Conservation (phyloP, 2,797 vertebrate genomes). For the Momotus momota region DNA sequence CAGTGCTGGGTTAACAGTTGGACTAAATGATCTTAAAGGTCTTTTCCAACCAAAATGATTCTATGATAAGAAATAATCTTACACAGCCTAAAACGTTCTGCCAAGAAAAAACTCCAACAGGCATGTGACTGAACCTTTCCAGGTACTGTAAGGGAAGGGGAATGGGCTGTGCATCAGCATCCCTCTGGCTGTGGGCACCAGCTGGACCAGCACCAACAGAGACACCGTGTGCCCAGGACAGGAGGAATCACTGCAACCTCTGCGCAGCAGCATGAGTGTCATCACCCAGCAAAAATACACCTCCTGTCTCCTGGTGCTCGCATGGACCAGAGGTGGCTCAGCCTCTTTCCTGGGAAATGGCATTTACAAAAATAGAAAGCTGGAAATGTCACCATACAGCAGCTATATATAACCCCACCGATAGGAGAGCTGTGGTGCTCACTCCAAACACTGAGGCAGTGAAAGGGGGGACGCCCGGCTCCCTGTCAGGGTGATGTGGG, state of each 20-base stretch:
- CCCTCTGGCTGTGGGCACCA: not conserved
- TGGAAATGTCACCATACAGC: slow-evolving; percentile 56
- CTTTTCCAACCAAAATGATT: not conserved
- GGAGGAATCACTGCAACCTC: not conserved
- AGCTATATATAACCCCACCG: slow-evolving; percentile 61
- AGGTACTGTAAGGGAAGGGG: not conserved
- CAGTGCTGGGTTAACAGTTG: not conserved
- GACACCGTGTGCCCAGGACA: not conserved
- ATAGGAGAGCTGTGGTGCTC: not conserved
- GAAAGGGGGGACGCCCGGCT: not conserved
- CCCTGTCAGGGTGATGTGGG: rapidly evolving
- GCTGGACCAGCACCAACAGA: not conserved
- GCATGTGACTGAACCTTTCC: not conserved
- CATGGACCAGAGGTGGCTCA: not conserved
- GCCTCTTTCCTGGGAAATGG: slow-evolving; percentile 1
- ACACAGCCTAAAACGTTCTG: not conserved
- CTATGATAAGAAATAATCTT: not conserved
- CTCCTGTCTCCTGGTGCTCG: not conserved
- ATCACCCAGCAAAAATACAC: not conserved
- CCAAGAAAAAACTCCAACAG: not conserved
- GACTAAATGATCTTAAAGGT: not conserved
- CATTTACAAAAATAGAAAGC: slow-evolving; percentile 61
- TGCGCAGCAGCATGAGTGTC: not conserved
- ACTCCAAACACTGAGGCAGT: not conserved
- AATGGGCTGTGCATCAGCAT: not conserved